Percentiles rank a stretch among this genome's conserved stretches.
Evolutionary conservation across 2,113 vertebrate species (phyloP).

Genomic region (Glaucomys volans): DNA sequence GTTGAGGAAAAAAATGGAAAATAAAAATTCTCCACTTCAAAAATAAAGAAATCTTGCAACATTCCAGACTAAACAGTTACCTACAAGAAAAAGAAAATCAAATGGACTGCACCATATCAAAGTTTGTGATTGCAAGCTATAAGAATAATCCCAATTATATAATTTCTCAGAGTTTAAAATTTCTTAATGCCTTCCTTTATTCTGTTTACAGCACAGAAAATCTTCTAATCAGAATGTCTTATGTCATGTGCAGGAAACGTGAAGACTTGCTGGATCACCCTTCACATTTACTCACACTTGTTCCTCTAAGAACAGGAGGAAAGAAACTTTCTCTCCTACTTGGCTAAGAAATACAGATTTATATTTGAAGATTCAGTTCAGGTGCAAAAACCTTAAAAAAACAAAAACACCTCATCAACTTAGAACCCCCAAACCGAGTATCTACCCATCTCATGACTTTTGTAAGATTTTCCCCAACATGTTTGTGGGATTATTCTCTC

Average conservation of each 20-base stretch:
- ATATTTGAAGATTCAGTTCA: background rate
- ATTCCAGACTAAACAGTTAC: background rate
- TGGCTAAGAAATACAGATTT: background rate
- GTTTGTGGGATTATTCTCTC: background rate
- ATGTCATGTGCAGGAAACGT: background rate
- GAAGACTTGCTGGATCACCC: no score
- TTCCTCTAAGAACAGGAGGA: background rate
- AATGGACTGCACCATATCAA: background rate
- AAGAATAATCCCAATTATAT: background rate
- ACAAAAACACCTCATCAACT: accelerated
- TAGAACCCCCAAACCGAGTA: accelerated
- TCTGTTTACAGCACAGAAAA: background rate
- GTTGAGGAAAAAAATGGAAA: background rate
- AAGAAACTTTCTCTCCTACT: background rate
- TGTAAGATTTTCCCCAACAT: no score
- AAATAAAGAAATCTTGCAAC: background rate
- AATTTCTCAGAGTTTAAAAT: background rate
- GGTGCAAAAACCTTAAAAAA: background rate
- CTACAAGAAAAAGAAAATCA: background rate
- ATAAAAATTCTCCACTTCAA: background rate
- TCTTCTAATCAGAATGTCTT: background rate
- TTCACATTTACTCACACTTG: background rate
- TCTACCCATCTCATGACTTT: accelerated
- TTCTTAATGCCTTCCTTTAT: background rate
- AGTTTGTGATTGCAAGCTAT: background rate